Conservation (phyloP, 1,140 invertebrate species). For the Zaprionus ghesquierei region DNA sequence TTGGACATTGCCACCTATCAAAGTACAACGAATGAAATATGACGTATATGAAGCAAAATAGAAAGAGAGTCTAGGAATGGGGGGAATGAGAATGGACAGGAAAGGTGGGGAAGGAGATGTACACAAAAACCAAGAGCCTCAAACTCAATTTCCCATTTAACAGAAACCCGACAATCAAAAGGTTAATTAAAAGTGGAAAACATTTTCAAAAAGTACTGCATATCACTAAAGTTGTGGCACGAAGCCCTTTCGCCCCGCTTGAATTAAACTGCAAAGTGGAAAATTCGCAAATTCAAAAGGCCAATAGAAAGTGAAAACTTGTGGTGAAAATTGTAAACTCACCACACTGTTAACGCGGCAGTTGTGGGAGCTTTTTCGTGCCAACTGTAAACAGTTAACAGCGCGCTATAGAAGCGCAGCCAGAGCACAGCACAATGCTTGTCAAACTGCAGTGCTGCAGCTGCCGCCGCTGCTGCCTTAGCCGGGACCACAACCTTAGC, state of each 20-base stretch:
- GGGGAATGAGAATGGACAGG: background rate
- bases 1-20: constrained; percentile 48
- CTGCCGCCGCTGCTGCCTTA: background rate
- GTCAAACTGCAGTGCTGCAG: background rate
- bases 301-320: background rate
- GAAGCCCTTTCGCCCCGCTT: no score
- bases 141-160: constrained; percentile 53
- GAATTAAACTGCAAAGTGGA: no score
- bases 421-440: background rate
- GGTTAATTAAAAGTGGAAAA: background rate
- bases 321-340: background rate
- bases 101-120: background rate
- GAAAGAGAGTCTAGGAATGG: background rate
- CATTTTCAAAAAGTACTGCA: no score
- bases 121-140: constrained; percentile 39
- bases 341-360: background rate
- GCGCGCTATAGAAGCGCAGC: constrained; percentile 1
- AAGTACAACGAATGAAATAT: constrained; percentile 41
- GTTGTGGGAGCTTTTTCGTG: constrained; percentile 2
- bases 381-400: constrained; percentile 14
- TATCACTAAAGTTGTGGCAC: no score
- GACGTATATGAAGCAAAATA: constrained; percentile 25
- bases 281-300: background rate
- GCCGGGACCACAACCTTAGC: constrained; percentile 29
- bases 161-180: constrained; percentile 1